These are phyloP conservation scores for Sceloporus tristichus DNA, from an alignment of 2,113 vertebrate species.

Conservation along the genomic window DNA sequence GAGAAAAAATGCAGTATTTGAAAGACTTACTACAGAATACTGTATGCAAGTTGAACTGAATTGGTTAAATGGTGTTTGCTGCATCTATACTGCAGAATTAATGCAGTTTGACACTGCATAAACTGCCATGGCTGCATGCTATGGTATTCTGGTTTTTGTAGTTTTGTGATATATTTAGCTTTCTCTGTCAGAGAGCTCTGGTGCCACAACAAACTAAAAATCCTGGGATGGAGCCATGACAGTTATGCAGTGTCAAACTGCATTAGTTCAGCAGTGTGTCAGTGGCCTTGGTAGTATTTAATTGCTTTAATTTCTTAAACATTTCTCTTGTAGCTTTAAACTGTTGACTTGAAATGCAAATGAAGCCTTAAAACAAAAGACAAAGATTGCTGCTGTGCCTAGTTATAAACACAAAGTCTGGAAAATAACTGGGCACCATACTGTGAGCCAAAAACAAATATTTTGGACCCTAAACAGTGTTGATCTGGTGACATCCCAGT, in stretches of 20 bases:
- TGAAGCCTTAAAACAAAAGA: not conserved
- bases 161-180: no score
- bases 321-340: not conserved
- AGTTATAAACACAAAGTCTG: not conserved
- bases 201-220: no score
- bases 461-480: not conserved
- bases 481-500: not conserved
- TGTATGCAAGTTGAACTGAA: slow-evolving; percentile 6
- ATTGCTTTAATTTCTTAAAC: not conserved
- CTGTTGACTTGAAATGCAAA: slow-evolving; percentile 23
- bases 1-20: not conserved
- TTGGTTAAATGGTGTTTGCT: slow-evolving; percentile 5
- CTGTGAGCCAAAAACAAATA: not conserved
- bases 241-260: not conserved
- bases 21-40: not conserved
- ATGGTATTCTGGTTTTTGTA: no score
- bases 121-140: no score
- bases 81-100: no score
- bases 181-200: no score
- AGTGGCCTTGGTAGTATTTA: not conserved
- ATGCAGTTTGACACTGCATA: no score
- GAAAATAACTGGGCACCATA: not conserved
- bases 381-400: not conserved
- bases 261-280: no score
- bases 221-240: no score